These are phyloP conservation scores for Pseudococcus viburni DNA, from an alignment of 2,888 invertebrate species.

Conservation along the genomic window DNA sequence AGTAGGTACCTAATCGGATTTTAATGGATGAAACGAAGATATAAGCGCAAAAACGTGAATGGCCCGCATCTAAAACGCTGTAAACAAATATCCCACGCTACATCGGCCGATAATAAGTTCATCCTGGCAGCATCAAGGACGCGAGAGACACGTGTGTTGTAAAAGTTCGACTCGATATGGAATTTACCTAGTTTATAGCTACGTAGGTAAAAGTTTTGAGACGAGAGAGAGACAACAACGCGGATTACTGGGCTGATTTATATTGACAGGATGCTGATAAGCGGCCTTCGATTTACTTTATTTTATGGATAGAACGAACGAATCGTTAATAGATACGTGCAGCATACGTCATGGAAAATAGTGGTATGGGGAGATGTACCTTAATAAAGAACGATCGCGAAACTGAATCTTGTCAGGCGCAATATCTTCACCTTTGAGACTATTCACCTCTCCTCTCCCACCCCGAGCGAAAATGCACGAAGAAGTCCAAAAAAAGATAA, in stretches of 20 bases:
- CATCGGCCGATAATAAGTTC: background rate
- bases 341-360: background rate
- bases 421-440: background rate
- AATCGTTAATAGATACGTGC: background rate
- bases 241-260: background rate
- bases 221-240: background rate
- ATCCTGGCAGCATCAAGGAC: background rate
- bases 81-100: background rate
- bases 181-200: background rate
- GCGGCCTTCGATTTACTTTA: background rate
- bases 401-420: background rate
- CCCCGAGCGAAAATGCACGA: too few species aligned
- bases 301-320: background rate
- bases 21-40: background rate
- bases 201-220: background rate
- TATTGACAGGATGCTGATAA: constrained; percentile 22
- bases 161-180: background rate
- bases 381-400: constrained; percentile 26
- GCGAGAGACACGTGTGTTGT: background rate
- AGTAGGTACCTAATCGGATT: background rate
- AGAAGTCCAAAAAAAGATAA: background rate
- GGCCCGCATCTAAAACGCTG: background rate
- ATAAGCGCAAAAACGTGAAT: background rate
- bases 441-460: background rate
- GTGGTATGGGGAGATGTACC: background rate